Conservation (phyloP, 1,140 invertebrate species). For the Papilio xuthus region DNA sequence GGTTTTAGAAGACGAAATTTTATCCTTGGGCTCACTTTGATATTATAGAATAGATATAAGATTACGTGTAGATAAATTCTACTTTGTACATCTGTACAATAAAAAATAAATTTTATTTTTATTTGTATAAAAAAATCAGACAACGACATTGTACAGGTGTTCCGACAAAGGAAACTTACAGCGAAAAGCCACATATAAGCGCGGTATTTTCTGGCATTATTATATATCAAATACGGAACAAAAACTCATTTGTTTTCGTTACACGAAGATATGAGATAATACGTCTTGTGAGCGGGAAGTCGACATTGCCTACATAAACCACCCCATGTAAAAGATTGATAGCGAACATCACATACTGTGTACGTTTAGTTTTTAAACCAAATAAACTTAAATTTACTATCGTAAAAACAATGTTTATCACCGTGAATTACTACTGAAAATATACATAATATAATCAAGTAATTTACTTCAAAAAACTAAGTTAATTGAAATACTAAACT, state of each 20-base stretch:
- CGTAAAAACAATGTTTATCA: no score
- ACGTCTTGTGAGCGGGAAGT: background rate
- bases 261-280: constrained; percentile 5
- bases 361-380: no score
- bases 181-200: background rate
- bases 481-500: no score
- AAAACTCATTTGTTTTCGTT: constrained; percentile 10
- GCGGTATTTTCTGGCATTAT: background rate
- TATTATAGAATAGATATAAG: no score
- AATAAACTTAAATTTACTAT: no score
- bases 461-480: no score
- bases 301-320: background rate
- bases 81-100: no score
- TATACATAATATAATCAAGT: no score
- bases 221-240: background rate
- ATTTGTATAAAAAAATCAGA: background rate
- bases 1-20: background rate
- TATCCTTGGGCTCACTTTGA: no score
- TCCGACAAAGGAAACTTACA: background rate
- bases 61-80: no score
- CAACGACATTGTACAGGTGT: background rate
- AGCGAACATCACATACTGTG: background rate
- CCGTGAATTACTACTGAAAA: no score
- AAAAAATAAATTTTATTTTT: background rate
- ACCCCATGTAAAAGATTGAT: background rate